A percentile compares a stretch with the other conserved stretches of the same genome.
These are phyloP conservation scores for Piaya cayana DNA, from an alignment of 2,113 vertebrate species.

Conservation along the genomic window DNA sequence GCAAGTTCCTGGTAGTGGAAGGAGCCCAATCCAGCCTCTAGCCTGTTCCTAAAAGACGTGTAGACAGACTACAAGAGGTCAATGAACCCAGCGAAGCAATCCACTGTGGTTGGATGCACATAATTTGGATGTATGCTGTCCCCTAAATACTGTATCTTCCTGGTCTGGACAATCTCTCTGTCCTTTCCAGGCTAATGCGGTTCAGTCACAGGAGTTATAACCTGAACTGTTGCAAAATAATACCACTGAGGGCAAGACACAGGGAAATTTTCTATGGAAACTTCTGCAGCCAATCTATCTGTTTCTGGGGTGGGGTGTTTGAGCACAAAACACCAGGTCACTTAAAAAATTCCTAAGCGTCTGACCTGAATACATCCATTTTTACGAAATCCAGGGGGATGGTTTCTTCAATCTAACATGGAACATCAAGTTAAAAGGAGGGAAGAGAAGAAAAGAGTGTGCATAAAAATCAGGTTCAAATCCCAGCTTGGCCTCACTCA, in stretches of 20 bases:
- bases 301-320: background rate
- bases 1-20: background rate
- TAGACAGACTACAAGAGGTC: background rate
- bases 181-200: background rate
- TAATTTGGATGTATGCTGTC: background rate
- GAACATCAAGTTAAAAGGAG: background rate
- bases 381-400: background rate
- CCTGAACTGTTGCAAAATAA: background rate
- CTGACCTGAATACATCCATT: background rate
- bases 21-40: background rate
- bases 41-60: background rate
- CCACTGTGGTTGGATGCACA: background rate
- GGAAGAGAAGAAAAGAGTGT: background rate
- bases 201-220: background rate
- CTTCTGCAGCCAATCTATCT: slow-evolving; percentile 2
- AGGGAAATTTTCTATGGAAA: background rate
- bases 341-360: background rate
- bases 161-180: background rate
- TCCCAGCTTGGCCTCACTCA: background rate
- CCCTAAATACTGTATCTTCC: background rate
- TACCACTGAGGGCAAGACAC: background rate
- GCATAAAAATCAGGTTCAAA: background rate
- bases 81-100: background rate
- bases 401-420: background rate
- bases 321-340: background rate